These are phyloP conservation scores for Drosophila grimshawi DNA, from an alignment of 1,140 invertebrate genomes.

Conservation along the genomic window DNA sequence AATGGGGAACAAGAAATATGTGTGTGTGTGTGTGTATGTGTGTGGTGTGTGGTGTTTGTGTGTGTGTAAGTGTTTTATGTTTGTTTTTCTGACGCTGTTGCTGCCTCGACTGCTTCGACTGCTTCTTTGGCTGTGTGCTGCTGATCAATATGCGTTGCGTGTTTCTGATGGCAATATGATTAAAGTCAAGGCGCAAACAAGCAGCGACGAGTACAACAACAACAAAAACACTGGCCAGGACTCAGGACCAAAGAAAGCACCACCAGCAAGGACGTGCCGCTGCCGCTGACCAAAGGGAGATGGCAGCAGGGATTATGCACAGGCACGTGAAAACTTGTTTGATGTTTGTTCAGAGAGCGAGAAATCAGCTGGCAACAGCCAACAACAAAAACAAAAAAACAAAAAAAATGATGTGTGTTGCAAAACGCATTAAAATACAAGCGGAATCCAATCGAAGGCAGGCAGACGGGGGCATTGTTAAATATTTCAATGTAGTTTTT, in stretches of 20 bases:
- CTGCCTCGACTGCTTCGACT: slow-evolving; percentile 10
- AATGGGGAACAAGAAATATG: slow-evolving; percentile 11
- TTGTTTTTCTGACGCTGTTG: slow-evolving; percentile 35
- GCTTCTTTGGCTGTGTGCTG: slow-evolving; percentile 15
- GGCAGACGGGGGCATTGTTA: neutral
- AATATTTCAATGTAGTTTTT: neutral
- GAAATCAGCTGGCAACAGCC: slow-evolving; percentile 58
- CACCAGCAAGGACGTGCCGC: slow-evolving; percentile 45
- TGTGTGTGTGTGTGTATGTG: neutral
- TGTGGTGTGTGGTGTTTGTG: neutral
- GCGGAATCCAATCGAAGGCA: neutral
- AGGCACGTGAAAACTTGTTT: slow-evolving; percentile 79
- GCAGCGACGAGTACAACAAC: slow-evolving; percentile 28
- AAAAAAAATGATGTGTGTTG: slow-evolving; percentile 41
- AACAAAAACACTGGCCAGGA: neutral
- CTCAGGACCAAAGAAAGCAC: neutral
- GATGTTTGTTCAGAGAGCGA: slow-evolving; percentile 55
- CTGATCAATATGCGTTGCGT: slow-evolving; percentile 73
- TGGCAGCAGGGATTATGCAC: slow-evolving; percentile 68
- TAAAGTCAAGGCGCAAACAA: slow-evolving; percentile 76
- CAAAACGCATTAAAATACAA: slow-evolving; percentile 7
- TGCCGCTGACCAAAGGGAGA: slow-evolving; percentile 45
- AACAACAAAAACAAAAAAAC: slow-evolving; percentile 42
- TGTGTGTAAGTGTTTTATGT: slow-evolving; percentile 40
- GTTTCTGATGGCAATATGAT: slow-evolving; percentile 78